Evolutionary conservation across 2,113 vertebrate genomes (phyloP).

Genomic region (Oenanthe oenanthe): DNA sequence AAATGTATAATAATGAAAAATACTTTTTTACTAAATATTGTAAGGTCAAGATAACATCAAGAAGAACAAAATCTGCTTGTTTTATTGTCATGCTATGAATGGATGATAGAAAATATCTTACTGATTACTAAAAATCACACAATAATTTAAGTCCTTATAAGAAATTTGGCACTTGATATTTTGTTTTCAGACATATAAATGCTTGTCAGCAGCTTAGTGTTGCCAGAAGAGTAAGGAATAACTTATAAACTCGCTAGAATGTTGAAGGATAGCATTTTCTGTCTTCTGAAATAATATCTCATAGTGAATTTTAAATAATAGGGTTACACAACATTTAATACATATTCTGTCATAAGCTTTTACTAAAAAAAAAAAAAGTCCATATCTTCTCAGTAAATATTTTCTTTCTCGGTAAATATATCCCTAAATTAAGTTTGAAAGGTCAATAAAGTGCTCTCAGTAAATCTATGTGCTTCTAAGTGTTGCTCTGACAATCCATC

Average conservation of each 20-base stretch:
- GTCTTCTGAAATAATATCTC: not conserved
- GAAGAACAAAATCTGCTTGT: not conserved
- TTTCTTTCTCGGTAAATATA: not conserved
- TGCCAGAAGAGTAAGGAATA: not conserved
- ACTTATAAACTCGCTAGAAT: not conserved
- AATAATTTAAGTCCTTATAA: not conserved
- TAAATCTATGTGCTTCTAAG: not conserved
- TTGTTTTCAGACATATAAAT: not conserved
- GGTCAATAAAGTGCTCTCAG: not conserved
- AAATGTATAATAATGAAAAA: not conserved
- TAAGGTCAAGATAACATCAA: not conserved
- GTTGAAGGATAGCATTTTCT: constrained; percentile 6
- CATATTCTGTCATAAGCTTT: not conserved
- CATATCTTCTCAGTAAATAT: not conserved
- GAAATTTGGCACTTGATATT: not conserved
- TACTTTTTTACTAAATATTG: not conserved
- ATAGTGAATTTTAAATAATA: not conserved
- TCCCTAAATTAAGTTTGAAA: constrained; percentile 4
- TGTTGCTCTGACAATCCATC: not conserved
- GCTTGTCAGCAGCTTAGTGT: not conserved
- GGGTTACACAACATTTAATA: not conserved
- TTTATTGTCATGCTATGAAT: not conserved
- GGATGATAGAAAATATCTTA: not conserved
- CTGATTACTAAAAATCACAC: not conserved
- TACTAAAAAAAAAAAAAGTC: not conserved